Conservation (phyloP, 2,797 vertebrate genomes). For the Tadarida brasiliensis region DNA sequence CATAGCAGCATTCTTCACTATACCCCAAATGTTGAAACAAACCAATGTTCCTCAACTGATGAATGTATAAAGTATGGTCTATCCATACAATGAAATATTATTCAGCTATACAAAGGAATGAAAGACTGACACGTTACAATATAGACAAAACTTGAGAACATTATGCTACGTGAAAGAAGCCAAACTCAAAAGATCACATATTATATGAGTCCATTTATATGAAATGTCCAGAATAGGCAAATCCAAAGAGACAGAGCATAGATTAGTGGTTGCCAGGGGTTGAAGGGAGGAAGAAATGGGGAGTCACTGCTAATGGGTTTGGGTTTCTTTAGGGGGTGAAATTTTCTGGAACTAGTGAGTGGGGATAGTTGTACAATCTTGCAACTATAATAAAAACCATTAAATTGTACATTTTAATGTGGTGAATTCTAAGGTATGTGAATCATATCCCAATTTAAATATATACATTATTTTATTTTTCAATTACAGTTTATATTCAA, state of each 20-base stretch:
- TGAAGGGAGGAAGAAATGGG: background rate
- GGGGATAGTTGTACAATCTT: background rate
- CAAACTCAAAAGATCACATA: background rate
- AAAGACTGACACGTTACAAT: background rate
- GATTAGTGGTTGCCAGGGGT: background rate
- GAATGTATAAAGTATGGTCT: slow-evolving; percentile 31
- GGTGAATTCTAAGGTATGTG: slow-evolving; percentile 34
- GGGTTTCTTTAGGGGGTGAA: background rate
- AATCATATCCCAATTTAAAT: slow-evolving; percentile 40
- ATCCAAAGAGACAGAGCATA: background rate
- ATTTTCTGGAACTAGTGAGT: slow-evolving; percentile 11
- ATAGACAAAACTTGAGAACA: background rate
- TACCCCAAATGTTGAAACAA: slow-evolving; percentile 40
- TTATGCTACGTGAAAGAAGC: background rate
- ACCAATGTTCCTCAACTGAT: background rate
- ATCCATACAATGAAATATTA: background rate
- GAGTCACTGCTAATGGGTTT: background rate
- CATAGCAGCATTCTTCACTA: background rate
- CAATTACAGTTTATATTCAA: background rate
- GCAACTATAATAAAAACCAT: background rate
- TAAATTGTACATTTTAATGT: slow-evolving; percentile 12
- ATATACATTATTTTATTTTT: background rate
- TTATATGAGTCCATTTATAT: background rate
- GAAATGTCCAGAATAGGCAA: background rate
- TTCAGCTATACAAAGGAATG: slow-evolving; percentile 36